A percentile compares a stretch with the other conserved stretches of the same genome.
Conservation (phyloP, 2,797 vertebrate genomes). For the Scolopax bukidnonensis region DNA sequence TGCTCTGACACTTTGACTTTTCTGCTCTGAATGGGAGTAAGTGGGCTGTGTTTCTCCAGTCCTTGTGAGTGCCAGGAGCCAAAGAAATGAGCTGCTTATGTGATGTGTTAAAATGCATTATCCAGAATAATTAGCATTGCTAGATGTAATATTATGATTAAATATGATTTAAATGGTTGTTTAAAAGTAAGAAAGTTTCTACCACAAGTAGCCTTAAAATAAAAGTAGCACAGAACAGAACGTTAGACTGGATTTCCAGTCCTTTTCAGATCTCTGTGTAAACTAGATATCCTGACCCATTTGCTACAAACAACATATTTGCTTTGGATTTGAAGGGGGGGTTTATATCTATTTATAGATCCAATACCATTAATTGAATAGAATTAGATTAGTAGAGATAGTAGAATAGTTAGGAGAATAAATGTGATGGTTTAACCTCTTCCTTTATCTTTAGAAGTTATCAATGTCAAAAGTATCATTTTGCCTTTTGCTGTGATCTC, state of each 20-base stretch:
- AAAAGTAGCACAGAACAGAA: conserved; percentile 21
- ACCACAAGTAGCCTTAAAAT: conserved; percentile 9
- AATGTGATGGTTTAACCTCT: not conserved
- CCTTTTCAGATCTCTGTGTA: conserved; percentile 18
- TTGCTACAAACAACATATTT: not conserved
- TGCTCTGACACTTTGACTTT: not conserved
- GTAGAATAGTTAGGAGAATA: not conserved
- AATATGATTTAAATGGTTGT: conserved; percentile 21
- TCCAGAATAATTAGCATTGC: not conserved
- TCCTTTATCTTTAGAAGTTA: not conserved
- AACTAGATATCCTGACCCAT: not conserved
- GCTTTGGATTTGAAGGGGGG: not conserved
- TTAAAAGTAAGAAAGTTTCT: conserved; percentile 23
- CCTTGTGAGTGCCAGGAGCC: not conserved
- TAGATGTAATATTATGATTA: not conserved
- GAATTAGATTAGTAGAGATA: too few species aligned
- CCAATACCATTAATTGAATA: not conserved
- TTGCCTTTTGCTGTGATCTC: not conserved
- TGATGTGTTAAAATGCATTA: not conserved
- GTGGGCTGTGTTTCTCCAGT: not conserved
- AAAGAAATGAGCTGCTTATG: not conserved
- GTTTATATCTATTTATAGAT: not conserved
- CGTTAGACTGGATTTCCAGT: not conserved
- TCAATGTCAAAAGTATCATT: not conserved
- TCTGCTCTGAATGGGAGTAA: not conserved